phyloP scores from a whole-genome alignment of 2,797 vertebrate genomes.

The Lepilemur septentrionalis region DNA sequence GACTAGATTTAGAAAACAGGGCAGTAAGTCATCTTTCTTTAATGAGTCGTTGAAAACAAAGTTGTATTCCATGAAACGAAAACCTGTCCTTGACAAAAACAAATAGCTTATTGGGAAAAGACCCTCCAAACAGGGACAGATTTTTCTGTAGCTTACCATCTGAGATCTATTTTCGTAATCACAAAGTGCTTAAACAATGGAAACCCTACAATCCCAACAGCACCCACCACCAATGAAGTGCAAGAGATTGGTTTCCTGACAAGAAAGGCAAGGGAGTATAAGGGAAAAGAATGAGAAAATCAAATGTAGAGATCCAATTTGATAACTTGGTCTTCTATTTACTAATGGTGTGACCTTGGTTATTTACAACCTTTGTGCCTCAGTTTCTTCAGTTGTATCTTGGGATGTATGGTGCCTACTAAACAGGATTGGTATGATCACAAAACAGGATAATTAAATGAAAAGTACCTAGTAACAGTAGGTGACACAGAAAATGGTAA shows the following conservation, averaged over 20 bases:
- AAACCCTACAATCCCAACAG: neutral
- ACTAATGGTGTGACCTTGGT: neutral
- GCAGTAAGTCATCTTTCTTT: constrained; percentile 87
- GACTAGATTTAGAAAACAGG: constrained; percentile 89
- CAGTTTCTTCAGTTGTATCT: neutral
- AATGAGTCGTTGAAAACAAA: constrained; percentile 87
- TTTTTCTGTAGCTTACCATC: neutral
- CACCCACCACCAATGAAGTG: neutral
- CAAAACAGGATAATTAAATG: neutral
- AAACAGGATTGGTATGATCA: neutral
- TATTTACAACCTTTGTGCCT: neutral
- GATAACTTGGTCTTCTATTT: neutral
- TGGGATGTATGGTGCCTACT: neutral
- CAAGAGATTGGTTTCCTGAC: neutral
- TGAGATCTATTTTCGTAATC: constrained; percentile 3
- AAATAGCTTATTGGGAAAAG: constrained; percentile 76
- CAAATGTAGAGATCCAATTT: rapidly evolving
- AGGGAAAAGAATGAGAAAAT: neutral
- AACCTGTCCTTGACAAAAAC: constrained; percentile 70
- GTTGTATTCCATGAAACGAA: constrained; percentile 73
- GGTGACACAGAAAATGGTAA: neutral
- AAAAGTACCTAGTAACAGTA: neutral
- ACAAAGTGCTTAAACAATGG: constrained; percentile 2
- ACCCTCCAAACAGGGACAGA: neutral
- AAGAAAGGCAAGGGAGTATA: neutral